A percentile compares a stretch with the other conserved stretches of the same genome.
These are phyloP conservation scores for Sebastes reedi DNA, from an alignment of 2,797 vertebrate species.

Conservation along the genomic window DNA sequence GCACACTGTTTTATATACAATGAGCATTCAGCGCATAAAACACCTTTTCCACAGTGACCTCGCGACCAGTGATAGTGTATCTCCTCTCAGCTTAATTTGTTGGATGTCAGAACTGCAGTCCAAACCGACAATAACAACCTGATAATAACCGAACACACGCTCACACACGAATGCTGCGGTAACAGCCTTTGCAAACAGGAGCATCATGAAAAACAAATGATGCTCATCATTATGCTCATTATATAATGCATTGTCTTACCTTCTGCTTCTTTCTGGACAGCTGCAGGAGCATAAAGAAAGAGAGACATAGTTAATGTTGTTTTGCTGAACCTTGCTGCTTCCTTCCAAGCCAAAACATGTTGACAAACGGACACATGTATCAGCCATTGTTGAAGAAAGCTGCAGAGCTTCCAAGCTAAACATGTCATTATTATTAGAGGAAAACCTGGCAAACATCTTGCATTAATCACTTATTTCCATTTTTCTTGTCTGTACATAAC, in stretches of 20 bases:
- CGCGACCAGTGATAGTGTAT: slow-evolving; percentile 57
- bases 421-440: background rate
- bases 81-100: slow-evolving; percentile 73
- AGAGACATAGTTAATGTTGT: slow-evolving; percentile 49
- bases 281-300: slow-evolving; percentile 67
- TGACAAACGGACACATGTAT: background rate
- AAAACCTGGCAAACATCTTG: slow-evolving; percentile 4
- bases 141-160: slow-evolving; percentile 64
- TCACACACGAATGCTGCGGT: slow-evolving; percentile 48
- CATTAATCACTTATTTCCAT: background rate
- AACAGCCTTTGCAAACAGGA: slow-evolving; percentile 64
- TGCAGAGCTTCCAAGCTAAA: background rate
- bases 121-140: slow-evolving; percentile 81
- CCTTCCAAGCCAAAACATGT: background rate
- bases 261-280: slow-evolving; percentile 83
- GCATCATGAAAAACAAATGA: slow-evolving; percentile 57
- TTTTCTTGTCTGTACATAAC: background rate
- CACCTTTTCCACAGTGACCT: slow-evolving; percentile 59
- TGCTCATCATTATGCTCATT: slow-evolving; percentile 53
- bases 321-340: background rate
- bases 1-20: slow-evolving; percentile 58
- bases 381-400: background rate
- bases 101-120: slow-evolving; percentile 85
- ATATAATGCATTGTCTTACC: slow-evolving; percentile 80
- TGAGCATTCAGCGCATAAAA: slow-evolving; percentile 57